These are phyloP conservation scores for Alauda arvensis DNA, from an alignment of 2,797 vertebrate genomes.

Conservation along the genomic window DNA sequence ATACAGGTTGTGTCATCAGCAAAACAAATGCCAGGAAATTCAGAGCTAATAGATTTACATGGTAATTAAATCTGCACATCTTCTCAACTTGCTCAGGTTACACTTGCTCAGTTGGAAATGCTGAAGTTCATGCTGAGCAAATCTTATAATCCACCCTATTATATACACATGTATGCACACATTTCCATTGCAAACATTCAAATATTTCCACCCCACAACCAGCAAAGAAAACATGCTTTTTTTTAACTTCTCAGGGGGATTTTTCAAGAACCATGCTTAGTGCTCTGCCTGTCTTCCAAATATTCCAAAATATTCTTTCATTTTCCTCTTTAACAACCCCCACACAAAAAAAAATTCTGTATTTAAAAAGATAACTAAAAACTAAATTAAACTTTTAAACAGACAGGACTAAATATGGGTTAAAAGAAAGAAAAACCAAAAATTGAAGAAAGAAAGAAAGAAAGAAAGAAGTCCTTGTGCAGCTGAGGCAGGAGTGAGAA, in stretches of 20 bases:
- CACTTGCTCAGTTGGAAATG: constrained; percentile 11
- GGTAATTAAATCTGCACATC: constrained; percentile 25
- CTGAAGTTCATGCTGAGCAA: constrained; percentile 25
- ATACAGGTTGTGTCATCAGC: neutral
- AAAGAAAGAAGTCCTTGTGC: neutral
- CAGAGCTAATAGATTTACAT: neutral
- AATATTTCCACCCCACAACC: neutral
- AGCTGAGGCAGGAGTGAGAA: neutral
- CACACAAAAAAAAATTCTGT: neutral
- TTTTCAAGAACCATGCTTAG: neutral
- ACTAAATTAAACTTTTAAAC: neutral
- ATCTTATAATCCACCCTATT: constrained; percentile 39
- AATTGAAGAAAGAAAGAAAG: neutral
- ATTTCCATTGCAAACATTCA: neutral
- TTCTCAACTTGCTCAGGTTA: constrained; percentile 43
- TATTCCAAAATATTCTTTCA: neutral
- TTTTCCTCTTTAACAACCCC: neutral
- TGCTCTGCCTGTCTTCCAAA: neutral
- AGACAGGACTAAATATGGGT: neutral
- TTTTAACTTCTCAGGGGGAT: neutral
- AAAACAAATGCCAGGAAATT: constrained; percentile 22
- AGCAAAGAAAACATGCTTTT: neutral
- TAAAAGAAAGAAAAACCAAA: neutral
- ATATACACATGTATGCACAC: constrained; percentile 23
- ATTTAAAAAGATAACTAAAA: neutral